Conservation (phyloP, 2,888 invertebrate genomes). For the Troides aeacus region DNA sequence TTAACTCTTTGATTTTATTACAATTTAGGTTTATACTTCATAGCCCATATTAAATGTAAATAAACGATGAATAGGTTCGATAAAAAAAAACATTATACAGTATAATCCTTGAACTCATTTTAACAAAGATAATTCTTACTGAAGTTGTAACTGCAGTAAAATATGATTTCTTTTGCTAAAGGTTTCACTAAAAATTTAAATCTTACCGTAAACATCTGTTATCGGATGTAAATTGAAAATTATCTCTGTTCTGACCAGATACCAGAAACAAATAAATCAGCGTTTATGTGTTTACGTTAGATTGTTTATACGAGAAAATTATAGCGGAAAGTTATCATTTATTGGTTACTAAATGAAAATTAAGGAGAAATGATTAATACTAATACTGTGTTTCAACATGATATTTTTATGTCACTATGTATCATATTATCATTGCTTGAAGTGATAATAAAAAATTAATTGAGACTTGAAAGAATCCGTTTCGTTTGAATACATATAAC, state of each 20-base stretch:
- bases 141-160: neutral
- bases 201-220: constrained; percentile 23
- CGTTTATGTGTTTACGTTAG: constrained; percentile 24
- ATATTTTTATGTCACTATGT: too few species aligned
- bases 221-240: constrained; percentile 20
- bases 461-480: too few species aligned
- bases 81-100: too few species aligned
- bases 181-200: constrained; percentile 12
- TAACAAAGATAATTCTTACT: neutral
- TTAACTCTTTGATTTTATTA: too few species aligned
- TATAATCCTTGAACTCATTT: too few species aligned
- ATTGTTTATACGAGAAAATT: constrained; percentile 16
- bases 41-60: too few species aligned
- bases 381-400: neutral
- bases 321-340: constrained; percentile 12
- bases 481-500: too few species aligned
- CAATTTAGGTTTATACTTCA: too few species aligned
- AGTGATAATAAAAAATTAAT: too few species aligned
- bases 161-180: neutral
- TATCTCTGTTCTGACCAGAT: constrained; percentile 20
- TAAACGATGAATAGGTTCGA: too few species aligned
- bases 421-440: too few species aligned
- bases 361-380: neutral
- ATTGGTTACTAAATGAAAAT: neutral
- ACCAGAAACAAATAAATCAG: constrained; percentile 23